Evolutionary conservation across 2,113 vertebrate species (phyloP).

Genomic region (Anseranas semipalmata): DNA sequence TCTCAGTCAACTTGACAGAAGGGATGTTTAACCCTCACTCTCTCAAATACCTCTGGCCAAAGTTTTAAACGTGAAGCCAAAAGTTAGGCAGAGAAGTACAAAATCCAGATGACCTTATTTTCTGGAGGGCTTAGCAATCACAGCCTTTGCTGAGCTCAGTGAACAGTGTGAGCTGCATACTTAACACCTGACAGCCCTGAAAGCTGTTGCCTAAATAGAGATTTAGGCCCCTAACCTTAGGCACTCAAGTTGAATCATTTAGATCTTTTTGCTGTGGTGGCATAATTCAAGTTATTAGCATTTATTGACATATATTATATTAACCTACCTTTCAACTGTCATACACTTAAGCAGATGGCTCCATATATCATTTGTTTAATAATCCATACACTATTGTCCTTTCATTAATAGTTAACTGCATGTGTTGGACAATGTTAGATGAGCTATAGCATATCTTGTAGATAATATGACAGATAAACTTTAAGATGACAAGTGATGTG

Average conservation of each 20-base stretch:
- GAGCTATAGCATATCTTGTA: neutral
- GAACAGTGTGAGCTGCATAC: neutral
- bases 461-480: neutral
- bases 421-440: neutral
- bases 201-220: neutral
- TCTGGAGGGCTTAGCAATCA: neutral
- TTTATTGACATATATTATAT: constrained; percentile 28
- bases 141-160: neutral
- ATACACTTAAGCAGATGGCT: neutral
- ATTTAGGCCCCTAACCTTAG: neutral
- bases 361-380: constrained; percentile 47
- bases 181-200: neutral
- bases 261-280: neutral
- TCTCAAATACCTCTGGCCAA: neutral
- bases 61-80: neutral
- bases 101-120: neutral
- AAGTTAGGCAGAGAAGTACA: neutral
- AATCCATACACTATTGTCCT: constrained; percentile 20
- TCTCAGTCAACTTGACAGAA: neutral
- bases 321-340: constrained; percentile 31
- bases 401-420: constrained; percentile 17
- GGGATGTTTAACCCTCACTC: neutral
- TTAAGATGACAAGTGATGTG: neutral
- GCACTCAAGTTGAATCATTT: neutral
- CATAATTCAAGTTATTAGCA: constrained; percentile 38